Evolutionary conservation across 2,113 vertebrate species (phyloP), one percentile per base, ranked within the genome.

Genomic region (Camelus bactrianus): DNA sequence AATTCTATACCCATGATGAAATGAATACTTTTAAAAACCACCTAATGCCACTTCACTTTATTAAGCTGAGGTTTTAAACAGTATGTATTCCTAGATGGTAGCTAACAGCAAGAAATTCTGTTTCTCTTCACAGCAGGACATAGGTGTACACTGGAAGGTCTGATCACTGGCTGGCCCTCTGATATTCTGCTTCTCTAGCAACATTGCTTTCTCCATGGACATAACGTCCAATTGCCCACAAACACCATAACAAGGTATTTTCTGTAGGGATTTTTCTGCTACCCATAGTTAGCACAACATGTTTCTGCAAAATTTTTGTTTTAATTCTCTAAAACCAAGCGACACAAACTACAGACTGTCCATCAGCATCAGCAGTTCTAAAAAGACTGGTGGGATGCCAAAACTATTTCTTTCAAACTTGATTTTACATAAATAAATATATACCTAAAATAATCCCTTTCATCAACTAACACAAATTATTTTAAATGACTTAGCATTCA

Each of bases 241-340:
- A 65, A 87, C 8, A 92, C 12, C 8, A 0, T 54, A 91, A 35
- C 19, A 75, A 76, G n/a, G 42, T 8, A 67, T 64, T 46, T 60
- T 92, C 35, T 92, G 85, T 16, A 86, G 58, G 17, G 15, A 46
- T 81, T 73, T 65, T 60, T 88, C 48, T 76, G 46, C 52, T 72
- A 17, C 54, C 15, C 42, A 13, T 10, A 90, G 32, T 32, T 12
- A 76, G 17, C 13, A 92, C 3, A 77, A 62, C 19, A 26, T 17
- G 24, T 46, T 84, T 79, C 70, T 62, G 14, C 13, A 75, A 38
- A 82, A 91, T 76, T 77, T 95, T 42, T 92, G 17, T 4, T 83
- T 90, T 69, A 94, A 89, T 73, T 67, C 67, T 91, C 80, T 92
- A 87, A 96, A 62, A 13, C 19, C 15, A 95, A 88, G 32, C 58